Evolutionary conservation across 2,113 vertebrate species (phyloP), one percentile per base, ranked within the genome.

Genomic region (Nematolebias whitei): DNA sequence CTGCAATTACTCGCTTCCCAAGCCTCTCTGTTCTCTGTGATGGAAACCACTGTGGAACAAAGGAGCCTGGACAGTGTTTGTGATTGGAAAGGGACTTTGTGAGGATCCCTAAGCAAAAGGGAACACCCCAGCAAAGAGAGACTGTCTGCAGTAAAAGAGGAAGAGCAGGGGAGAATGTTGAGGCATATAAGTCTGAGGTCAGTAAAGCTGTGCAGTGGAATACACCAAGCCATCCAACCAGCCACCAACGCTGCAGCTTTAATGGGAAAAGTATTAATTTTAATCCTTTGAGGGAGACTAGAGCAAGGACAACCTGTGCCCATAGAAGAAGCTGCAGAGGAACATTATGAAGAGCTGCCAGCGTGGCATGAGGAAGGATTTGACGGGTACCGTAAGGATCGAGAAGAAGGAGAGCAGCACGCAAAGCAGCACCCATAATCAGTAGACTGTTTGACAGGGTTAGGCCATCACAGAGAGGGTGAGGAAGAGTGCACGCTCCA

Each of bases 341-440:
- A 16, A 91, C 24, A 0, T 95, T 95, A 84, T 93, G 92, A 39
- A 98, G 88, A 5, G 94, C 92, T 55, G 93, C 82, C 49, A 95
- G 62, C 0, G 88, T 85, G 0, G 80, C 80, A 2, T 69, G 23
- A 10, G 93, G 87, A 55, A 96, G 80, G 16, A 91, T 80, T 13
- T 88, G 91, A 19, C 86, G 84, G 0, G 92, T 92, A 8, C 95
- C 95, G 0, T 96, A 97, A 0, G 96, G 96, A 77, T 98, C 95
- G 0, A 93, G 77, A 12, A 98, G 89, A 67, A 96, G 91, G 67
- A 94, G 93, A 15, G 86, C 67, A 12, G 92, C 90, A 2, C 95
- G 90, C 52, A 96, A 87, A 26, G 87, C 67, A 8, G 93, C 93
- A 20, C 89, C 80, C 0, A 84, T 55, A 18, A 96, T 85, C 58